Evolutionary conservation across 2,888 invertebrate genomes (phyloP).

Genomic region (Exephanes ischioxanthus): DNA sequence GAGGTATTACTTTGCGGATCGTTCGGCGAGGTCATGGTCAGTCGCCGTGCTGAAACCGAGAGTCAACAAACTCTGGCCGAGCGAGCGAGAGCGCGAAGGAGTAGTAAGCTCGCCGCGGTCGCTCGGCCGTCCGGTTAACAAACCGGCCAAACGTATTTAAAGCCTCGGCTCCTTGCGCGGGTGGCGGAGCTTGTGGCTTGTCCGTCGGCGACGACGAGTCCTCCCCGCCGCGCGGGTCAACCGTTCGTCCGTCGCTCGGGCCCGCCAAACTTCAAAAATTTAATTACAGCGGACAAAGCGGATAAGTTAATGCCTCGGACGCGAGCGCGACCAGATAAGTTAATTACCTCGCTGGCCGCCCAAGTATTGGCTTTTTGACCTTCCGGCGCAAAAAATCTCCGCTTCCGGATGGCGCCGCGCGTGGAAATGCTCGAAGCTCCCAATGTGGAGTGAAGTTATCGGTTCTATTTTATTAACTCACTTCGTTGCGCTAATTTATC

Average conservation of each 20-base stretch:
- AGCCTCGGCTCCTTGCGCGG: slow-evolving; percentile 36
- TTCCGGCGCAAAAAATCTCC: no score
- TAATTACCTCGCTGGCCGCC: no score
- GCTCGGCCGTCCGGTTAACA: slow-evolving; percentile 68
- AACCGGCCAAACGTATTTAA: slow-evolving; percentile 59
- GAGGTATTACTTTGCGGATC: slow-evolving; percentile 80
- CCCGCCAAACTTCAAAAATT: neutral
- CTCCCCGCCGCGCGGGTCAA: neutral
- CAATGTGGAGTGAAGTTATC: no score
- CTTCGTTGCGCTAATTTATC: no score
- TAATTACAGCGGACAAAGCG: neutral
- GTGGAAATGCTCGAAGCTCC: no score
- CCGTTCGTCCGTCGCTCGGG: neutral
- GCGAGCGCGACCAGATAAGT: no score
- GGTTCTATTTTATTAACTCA: no score
- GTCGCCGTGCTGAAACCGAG: slow-evolving; percentile 83
- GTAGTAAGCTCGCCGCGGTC: slow-evolving; percentile 64
- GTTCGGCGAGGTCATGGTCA: slow-evolving; percentile 85
- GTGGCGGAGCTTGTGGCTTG: slow-evolving; percentile 10
- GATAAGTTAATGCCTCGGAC: no score
- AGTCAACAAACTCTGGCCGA: slow-evolving; percentile 83
- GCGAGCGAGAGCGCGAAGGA: slow-evolving; percentile 35
- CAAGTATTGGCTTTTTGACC: no score
- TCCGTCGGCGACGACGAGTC: slow-evolving; percentile 11
- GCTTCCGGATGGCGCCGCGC: no score